Base-by-base conservation (phyloP, 2,888 invertebrate species). In the Chesias legatella region DNA sequence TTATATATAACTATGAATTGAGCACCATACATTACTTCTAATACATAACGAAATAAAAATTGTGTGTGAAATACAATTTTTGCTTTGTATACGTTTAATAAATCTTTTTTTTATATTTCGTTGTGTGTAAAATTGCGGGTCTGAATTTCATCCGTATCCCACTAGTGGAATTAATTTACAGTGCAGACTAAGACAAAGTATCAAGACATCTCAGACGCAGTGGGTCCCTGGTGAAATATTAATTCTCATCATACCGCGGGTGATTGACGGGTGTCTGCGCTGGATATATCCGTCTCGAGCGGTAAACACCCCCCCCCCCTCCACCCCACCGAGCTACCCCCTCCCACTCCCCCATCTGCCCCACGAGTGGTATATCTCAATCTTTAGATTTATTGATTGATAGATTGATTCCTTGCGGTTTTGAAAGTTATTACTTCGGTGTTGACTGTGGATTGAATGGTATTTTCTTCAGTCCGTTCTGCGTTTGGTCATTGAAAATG, bases 301-400 rank as follows among this genome's bases (percentile, higher is more conserved):
- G 73, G 74, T 78, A 78, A 77, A 51, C 53, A 53, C 33, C 43
- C 29, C 35, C 36, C 46, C 22, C 31, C 17, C 21, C 33, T 31
- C 40, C 13, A 21, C 7, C 34, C 13, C 33, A 34, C 32, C 33
- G 24, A 35, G 28, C 20, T 48, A 26, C 30, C 56, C 50, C 40
- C 46, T 44, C 11, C 10, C 22, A 26, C 47, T 53, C 47, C 60
- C 48, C 53, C 42, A 59, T 56, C 62, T 61, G 51, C 58, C 67
- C 61, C 70, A 22, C 58, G 58, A 73, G 71, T 71, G 71, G 79
- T 78, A 85, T 81, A 85, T 86, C 86, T 86, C 83, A 86, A 86
- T 86, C 85, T 85, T 82, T 76, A 77, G 75, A 79, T 79, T 79
- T 84, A 84, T 84, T 83, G 84, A 85, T 84, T 82, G 84, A 84